Conservation (phyloP, 2,113 vertebrate species). For the Cichladusa arquata region DNA sequence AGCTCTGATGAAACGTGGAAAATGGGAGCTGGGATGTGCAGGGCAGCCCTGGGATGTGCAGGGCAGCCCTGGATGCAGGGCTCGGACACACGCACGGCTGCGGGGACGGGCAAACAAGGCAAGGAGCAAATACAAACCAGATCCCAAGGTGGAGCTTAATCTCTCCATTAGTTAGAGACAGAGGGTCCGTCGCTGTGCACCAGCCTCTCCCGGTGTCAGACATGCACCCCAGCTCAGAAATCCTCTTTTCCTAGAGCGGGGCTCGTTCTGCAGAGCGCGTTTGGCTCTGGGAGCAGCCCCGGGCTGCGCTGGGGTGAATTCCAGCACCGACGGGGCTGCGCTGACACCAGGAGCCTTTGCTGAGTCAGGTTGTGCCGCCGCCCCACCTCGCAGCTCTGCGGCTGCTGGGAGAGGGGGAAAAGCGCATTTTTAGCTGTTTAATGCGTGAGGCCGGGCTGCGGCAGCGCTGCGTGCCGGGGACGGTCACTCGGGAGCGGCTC, state of each 20-base stretch:
- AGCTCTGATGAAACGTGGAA: background rate
- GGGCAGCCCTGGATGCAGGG: background rate
- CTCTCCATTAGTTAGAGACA: background rate
- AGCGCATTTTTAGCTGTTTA: background rate
- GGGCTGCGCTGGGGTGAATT: background rate
- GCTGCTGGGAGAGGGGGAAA: background rate
- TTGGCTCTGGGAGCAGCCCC: background rate
- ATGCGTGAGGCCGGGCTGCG: background rate
- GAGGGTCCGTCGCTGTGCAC: accelerated
- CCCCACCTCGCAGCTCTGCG: background rate
- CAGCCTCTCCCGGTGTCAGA: background rate
- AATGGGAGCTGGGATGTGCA: accelerated
- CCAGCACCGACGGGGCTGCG: background rate
- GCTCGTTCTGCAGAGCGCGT: background rate
- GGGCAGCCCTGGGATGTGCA: background rate
- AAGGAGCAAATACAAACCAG: background rate
- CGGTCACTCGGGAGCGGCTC: background rate
- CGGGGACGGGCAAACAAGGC: background rate
- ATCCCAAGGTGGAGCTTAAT: background rate
- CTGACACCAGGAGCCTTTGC: background rate
- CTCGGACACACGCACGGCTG: accelerated
- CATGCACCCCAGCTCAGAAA: background rate
- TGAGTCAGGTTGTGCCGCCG: slow-evolving; percentile 44
- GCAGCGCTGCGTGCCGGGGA: background rate
- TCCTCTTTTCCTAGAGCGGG: background rate